Percentiles rank a stretch among this genome's conserved stretches.
phyloP scores from a whole-genome alignment of 1,140 invertebrate genomes.

The Lepidurus arcticus region DNA sequence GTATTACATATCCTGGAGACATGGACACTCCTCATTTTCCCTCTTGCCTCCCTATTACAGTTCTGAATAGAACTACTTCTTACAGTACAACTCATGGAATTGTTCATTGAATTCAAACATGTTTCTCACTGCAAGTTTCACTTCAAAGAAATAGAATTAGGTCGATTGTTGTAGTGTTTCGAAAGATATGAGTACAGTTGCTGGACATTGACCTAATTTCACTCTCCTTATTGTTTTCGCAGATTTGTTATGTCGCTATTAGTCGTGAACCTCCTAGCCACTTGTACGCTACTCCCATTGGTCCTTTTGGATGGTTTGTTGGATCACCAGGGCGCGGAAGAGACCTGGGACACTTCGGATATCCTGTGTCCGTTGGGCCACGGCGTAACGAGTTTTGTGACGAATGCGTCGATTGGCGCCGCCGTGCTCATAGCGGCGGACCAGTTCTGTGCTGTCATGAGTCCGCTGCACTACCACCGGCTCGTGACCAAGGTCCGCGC shows the following conservation, averaged over 20 bases:
- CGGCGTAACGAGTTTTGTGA: constrained; percentile 50
- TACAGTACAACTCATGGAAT: too few species aligned
- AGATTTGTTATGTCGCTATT: constrained; percentile 66
- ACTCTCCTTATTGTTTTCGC: constrained; percentile 39
- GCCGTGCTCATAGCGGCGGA: constrained; percentile 76
- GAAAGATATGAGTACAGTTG: too few species aligned
- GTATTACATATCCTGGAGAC: too few species aligned
- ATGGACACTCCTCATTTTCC: too few species aligned
- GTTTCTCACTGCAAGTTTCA: too few species aligned
- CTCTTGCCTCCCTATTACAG: too few species aligned
- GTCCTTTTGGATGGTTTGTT: constrained; percentile 48
- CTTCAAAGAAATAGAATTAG: too few species aligned
- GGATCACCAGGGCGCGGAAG: constrained; percentile 20
- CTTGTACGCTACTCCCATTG: constrained; percentile 55
- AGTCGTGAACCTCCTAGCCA: constrained; percentile 58
- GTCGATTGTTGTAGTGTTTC: too few species aligned
- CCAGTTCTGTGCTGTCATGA: constrained; percentile 78
- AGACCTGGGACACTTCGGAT: constrained; percentile 39
- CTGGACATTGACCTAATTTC: background rate
- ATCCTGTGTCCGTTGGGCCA: constrained; percentile 49
- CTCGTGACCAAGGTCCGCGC: constrained; percentile 66
- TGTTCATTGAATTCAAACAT: too few species aligned
- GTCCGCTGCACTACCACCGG: constrained; percentile 74
- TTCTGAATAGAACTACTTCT: too few species aligned
- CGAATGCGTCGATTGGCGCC: constrained; percentile 57